Conservation (phyloP, 2,888 invertebrate genomes). For the Eupithecia subumbrata region DNA sequence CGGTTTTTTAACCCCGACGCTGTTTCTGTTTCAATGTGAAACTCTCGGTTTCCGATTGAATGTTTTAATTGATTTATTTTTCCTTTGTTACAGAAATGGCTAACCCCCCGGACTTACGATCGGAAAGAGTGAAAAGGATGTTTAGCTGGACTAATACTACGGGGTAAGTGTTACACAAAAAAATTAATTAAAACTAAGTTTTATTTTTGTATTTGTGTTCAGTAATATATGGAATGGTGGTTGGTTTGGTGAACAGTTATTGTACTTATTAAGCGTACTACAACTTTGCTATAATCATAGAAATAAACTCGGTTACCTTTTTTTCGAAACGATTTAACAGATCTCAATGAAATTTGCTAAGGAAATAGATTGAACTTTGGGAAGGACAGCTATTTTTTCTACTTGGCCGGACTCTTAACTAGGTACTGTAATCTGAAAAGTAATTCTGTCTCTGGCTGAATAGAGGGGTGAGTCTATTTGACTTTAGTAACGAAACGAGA, state of each 20-base stretch:
- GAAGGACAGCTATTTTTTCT: no score
- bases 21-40: not conserved
- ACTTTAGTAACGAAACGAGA: no score
- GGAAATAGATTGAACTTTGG: no score
- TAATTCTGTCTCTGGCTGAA: no score
- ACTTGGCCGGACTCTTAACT: no score
- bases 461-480: no score
- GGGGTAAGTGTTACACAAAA: constrained; percentile 56
- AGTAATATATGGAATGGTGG: not conserved
- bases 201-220: not conserved
- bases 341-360: no score
- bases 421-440: no score
- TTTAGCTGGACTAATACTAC: constrained; percentile 84
- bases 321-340: no score
- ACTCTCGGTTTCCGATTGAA: not conserved
- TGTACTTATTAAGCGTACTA: not conserved
- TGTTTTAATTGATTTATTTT: not conserved
- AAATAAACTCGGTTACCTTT: no score
- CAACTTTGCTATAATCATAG: not conserved
- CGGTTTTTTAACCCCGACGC: no score
- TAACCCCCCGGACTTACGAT: constrained; percentile 63
- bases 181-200: not conserved
- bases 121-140: constrained; percentile 84
- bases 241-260: not conserved
- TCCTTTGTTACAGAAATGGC: constrained; percentile 70